Conservation (phyloP, 2,888 invertebrate genomes). For the Drosophila setosimentum region DNA sequence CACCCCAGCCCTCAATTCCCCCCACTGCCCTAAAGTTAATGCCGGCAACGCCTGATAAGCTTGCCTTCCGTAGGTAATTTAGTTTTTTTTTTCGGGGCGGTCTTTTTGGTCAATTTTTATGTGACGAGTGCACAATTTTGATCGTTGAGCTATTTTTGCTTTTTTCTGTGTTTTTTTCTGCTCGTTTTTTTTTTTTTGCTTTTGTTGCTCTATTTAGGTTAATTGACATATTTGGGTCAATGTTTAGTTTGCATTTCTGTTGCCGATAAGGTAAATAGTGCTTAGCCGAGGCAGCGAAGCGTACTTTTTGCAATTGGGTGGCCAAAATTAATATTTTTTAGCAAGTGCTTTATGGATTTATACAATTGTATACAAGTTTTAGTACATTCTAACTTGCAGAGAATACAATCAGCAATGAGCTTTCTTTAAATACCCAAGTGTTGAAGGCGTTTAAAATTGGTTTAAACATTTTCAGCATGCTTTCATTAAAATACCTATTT, state of each 20-base stretch:
- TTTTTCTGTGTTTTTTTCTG: background rate
- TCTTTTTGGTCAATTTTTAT: conserved; percentile 48
- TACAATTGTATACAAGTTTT: background rate
- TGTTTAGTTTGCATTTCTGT: conserved; percentile 71
- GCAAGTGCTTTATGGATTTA: background rate
- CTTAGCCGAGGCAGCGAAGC: conserved; percentile 23
- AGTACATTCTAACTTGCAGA: background rate
- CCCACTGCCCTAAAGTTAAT: conserved; percentile 18
- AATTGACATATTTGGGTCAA: conserved; percentile 76
- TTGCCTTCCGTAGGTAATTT: conserved; percentile 32
- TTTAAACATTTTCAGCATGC: background rate
- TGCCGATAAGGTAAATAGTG: conserved; percentile 41
- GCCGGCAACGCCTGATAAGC: conserved; percentile 51
- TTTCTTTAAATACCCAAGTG: too few species aligned
- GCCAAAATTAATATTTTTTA: background rate
- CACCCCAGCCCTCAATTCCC: background rate
- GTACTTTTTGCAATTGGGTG: conserved; percentile 11
- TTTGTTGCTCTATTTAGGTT: conserved; percentile 63
- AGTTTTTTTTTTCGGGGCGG: background rate
- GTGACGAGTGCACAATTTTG: conserved; percentile 63
- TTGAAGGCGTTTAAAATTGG: background rate
- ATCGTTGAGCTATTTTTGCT: conserved; percentile 40
- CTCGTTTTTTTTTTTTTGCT: conserved; percentile 7
- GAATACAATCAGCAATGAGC: background rate
- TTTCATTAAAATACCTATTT: background rate